phyloP scores from a whole-genome alignment of 2,888 invertebrate species.

The Raillietiella orientalis region DNA sequence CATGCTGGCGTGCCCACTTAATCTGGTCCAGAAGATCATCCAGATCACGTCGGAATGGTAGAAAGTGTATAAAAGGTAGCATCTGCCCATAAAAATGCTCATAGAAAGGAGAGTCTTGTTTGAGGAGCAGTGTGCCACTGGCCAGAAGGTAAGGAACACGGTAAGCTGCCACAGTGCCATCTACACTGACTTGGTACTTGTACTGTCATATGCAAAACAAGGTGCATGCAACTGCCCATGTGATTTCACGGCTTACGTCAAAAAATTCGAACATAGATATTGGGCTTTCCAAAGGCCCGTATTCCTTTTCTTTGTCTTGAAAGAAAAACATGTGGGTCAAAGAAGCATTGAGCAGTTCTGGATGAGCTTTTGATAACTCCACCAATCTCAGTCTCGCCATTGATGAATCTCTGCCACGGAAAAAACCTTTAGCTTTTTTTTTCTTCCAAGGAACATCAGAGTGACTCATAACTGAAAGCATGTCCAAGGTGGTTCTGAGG shows the following conservation, averaged over 20 bases:
- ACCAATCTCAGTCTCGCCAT: constrained; percentile 47
- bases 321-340: constrained; percentile 92
- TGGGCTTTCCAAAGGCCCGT: constrained; percentile 52
- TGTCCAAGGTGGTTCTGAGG: constrained; percentile 48
- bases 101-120: constrained; percentile 74
- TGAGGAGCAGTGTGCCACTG: constrained; percentile 57
- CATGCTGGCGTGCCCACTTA: constrained; percentile 38
- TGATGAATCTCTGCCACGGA: constrained; percentile 77
- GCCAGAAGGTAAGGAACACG: constrained; percentile 64
- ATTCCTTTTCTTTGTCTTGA: constrained; percentile 39
- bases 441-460: constrained; percentile 31
- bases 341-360: constrained; percentile 56
- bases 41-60: constrained; percentile 45
- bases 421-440: constrained; percentile 42
- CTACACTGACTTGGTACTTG: constrained; percentile 74
- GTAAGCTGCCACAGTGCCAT: constrained; percentile 90
- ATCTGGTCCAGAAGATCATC: constrained; percentile 35
- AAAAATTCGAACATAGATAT: constrained; percentile 79
- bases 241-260: constrained; percentile 39
- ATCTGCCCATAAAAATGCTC: constrained; percentile 68
- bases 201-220: no score
- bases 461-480: constrained; percentile 60
- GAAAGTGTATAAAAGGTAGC: constrained; percentile 39
- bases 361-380: constrained; percentile 32
- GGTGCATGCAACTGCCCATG: no score